Percentiles rank a stretch among this genome's conserved stretches.
phyloP scores from a whole-genome alignment of 2,113 vertebrate species.

The Pavo muticus region DNA sequence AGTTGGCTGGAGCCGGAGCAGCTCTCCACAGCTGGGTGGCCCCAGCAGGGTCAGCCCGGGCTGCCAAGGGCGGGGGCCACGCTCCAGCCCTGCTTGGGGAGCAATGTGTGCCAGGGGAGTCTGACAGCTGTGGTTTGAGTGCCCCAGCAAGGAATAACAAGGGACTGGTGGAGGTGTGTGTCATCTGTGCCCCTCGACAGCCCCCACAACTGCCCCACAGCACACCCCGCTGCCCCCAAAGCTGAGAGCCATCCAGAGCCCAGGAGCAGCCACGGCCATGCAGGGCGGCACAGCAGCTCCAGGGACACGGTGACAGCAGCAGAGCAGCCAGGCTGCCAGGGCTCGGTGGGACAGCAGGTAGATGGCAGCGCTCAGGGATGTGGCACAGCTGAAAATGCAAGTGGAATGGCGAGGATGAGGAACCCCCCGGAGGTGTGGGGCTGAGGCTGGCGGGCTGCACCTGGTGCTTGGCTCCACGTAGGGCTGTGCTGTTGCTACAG shows the following conservation, averaged over 20 bases:
- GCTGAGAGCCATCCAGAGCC: neutral
- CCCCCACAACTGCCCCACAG: neutral
- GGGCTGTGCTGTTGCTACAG: neutral
- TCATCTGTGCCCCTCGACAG: neutral
- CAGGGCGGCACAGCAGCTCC: rapidly evolving
- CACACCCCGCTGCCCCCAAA: rapidly evolving
- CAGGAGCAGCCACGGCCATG: neutral
- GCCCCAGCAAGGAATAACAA: neutral
- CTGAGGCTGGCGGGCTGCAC: neutral
- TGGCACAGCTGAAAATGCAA: neutral
- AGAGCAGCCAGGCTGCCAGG: neutral
- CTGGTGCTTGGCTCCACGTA: rapidly evolving
- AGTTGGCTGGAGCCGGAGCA: neutral
- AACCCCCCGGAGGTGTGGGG: rapidly evolving
- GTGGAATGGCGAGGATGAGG: rapidly evolving
- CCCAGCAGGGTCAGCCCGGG: neutral
- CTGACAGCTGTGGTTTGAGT: rapidly evolving
- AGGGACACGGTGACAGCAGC: rapidly evolving
- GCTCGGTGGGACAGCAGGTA: neutral
- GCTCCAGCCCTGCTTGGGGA: neutral
- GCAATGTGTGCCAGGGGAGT: neutral
- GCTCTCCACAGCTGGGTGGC: neutral
- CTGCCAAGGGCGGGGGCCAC: neutral
- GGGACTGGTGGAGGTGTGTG: neutral
- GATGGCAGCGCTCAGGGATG: rapidly evolving